phyloP scores from a whole-genome alignment of 2,888 invertebrate species.

The Dromius quadrimaculatus region DNA sequence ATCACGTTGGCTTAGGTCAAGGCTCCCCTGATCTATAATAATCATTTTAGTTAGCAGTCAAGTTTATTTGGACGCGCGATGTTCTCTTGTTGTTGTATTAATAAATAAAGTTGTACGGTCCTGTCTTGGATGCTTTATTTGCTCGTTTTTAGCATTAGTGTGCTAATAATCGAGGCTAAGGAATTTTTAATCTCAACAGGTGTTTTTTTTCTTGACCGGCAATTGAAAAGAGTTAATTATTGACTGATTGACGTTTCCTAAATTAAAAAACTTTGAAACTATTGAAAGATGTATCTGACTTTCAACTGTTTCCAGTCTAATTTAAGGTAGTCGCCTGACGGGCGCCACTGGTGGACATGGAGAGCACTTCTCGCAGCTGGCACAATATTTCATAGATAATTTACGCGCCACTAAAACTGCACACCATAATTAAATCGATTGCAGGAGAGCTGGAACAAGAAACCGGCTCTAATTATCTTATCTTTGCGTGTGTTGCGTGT shows the following conservation, averaged over 20 bases:
- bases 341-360: background rate
- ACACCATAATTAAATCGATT: slow-evolving; percentile 50
- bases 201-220: background rate
- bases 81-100: slow-evolving; percentile 1
- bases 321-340: no score
- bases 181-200: slow-evolving; percentile 35
- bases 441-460: slow-evolving; percentile 27
- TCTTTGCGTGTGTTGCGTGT: slow-evolving; percentile 24
- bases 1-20: slow-evolving; percentile 49
- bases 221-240: slow-evolving; percentile 25
- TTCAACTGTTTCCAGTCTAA: no score
- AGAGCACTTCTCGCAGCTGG: slow-evolving; percentile 14
- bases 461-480: slow-evolving; percentile 49
- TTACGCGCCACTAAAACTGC: slow-evolving; percentile 50
- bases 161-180: slow-evolving; percentile 14
- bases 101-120: background rate
- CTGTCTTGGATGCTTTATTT: background rate
- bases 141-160: background rate
- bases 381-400: slow-evolving; percentile 50
- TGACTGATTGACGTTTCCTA: slow-evolving; percentile 20
- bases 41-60: slow-evolving; percentile 31
- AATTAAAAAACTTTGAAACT: background rate
- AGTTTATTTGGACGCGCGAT: slow-evolving; percentile 31
- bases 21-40: slow-evolving; percentile 35
- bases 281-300: background rate